Evolutionary conservation across 2,113 vertebrate genomes (phyloP), one percentile per base, ranked within the genome.

Genomic region (Amblyornis subalaris): DNA sequence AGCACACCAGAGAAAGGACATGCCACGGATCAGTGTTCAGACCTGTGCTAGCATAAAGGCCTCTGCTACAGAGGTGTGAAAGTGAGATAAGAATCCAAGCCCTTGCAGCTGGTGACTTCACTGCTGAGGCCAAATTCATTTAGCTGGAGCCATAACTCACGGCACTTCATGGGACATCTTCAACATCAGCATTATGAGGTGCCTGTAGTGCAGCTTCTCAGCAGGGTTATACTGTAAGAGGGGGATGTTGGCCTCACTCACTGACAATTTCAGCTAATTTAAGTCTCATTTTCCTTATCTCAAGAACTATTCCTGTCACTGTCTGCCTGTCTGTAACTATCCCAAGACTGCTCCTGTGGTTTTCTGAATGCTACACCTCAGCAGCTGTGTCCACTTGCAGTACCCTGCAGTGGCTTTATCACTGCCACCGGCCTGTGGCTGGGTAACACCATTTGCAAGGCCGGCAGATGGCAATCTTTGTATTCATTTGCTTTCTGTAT

Each of bases 401-500:
- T 3, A 24, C 31, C 5, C 8, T 38, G 54, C n/a, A 8, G 23
- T 4, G n/a, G 45, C 40, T 85, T 77, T 65, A 19, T 35, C 38
- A 6, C 18, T 66, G 9, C 33, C 61, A 60, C 12, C 53, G 40
- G 65, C 40, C n/a, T 35, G 36, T 13, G 65, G 16, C 15, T 6
- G n/a, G 36, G 22, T 36, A 64, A 25, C 42, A 10, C 40, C 9
- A 20, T 26, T 26, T 50, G 42, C 69, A 67, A 85, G 76, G 65
- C 82, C 45, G 1, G 75, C 83, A 96, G 93, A 84, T 94, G 91
- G 93, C 93, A 91, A 95, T 33, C 71, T 93, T 60, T 58, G 75
- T 93, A n/a, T 8, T 95, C 36, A 3, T 45, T 71, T 57, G 53
- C 40, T 77, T 44, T 55, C 35, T 12, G 36, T 10, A 4, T 5